Evolutionary conservation across 2,888 invertebrate genomes (phyloP).

Genomic region (Pandemis corylana): DNA sequence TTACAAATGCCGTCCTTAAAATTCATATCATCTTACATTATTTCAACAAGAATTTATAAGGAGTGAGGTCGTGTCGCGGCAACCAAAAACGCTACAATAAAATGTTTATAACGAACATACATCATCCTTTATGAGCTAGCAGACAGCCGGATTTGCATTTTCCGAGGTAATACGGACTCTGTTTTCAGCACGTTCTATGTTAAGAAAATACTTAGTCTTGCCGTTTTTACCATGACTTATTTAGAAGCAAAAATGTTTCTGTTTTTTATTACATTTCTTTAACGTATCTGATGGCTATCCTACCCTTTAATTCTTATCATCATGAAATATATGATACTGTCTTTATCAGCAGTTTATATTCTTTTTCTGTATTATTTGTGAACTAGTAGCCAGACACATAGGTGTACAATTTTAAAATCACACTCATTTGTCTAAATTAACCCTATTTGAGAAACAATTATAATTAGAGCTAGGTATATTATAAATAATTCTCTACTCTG

Average conservation of each 20-base stretch:
- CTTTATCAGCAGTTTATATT: too few species aligned
- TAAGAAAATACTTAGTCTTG: conserved; percentile 15
- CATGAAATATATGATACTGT: too few species aligned
- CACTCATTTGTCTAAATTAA: too few species aligned
- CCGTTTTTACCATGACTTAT: conserved; percentile 9
- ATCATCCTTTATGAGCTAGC: conserved; percentile 38
- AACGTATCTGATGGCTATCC: too few species aligned
- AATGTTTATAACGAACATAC: conserved; percentile 39
- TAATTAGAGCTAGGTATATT: too few species aligned
- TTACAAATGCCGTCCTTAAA: conserved; percentile 39
- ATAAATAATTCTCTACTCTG: too few species aligned
- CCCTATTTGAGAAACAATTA: too few species aligned
- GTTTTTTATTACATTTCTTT: neutral
- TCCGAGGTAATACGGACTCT: conserved; percentile 9
- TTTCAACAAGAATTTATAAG: conserved; percentile 58
- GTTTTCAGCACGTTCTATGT: conserved; percentile 17
- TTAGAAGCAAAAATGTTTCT: neutral
- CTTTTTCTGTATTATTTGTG: too few species aligned
- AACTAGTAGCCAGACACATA: too few species aligned
- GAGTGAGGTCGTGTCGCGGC: conserved; percentile 45
- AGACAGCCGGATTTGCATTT: conserved; percentile 41
- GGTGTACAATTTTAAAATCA: too few species aligned
- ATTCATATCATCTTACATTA: conserved; percentile 69
- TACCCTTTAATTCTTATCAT: too few species aligned
- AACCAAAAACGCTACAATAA: conserved; percentile 44